Evolutionary conservation across 1,140 invertebrate genomes (phyloP).

Genomic region (Matsumurasca onukii): DNA sequence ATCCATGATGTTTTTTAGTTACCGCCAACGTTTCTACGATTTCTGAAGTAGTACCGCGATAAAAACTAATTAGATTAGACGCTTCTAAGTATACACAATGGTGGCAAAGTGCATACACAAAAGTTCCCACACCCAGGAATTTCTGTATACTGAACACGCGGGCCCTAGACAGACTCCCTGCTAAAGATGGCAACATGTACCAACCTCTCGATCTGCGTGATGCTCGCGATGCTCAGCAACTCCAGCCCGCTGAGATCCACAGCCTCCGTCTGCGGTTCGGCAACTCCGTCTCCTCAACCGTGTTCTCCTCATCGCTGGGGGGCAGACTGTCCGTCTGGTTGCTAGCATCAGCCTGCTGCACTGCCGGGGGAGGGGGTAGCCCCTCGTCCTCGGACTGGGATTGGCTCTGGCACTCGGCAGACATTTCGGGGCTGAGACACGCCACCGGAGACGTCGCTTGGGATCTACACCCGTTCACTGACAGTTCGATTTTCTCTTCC

Average conservation of each 20-base stretch:
- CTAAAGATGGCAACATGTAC: too few relatives aligned
- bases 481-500: slow-evolving; percentile 31
- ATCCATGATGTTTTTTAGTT: too few relatives aligned
- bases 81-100: too few relatives aligned
- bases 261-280: neutral
- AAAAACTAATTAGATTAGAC: too few relatives aligned
- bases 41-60: too few relatives aligned
- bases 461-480: slow-evolving; percentile 25
- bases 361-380: neutral
- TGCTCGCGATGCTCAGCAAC: slow-evolving; percentile 74
- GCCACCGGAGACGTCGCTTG: slow-evolving; percentile 59
- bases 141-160: too few relatives aligned
- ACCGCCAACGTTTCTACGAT: too few relatives aligned
- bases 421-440: slow-evolving; percentile 56
- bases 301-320: slow-evolving; percentile 15
- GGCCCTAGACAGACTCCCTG: too few relatives aligned
- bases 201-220: slow-evolving; percentile 66
- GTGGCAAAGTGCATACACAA: too few relatives aligned
- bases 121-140: too few relatives aligned
- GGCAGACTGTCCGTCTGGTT: slow-evolving; percentile 33
- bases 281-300: neutral
- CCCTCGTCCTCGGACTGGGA: slow-evolving; percentile 12
- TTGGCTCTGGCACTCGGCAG: neutral
- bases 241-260: slow-evolving; percentile 75
- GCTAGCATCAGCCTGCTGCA: slow-evolving; percentile 23